Conservation (phyloP, 2,888 invertebrate genomes). For the Nyleta sp. region DNA sequence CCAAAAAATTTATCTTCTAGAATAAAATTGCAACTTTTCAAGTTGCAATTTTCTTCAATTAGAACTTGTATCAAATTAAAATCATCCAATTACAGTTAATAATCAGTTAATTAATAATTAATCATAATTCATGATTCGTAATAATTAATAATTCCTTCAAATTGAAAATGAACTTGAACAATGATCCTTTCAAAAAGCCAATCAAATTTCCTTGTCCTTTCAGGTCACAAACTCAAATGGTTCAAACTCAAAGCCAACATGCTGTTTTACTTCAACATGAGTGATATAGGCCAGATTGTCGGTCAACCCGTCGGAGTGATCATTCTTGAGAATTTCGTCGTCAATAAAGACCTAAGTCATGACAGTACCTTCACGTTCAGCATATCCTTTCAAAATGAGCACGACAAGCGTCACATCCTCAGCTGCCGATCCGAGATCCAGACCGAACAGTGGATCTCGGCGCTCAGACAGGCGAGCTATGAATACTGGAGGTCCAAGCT, state of each 20-base stretch:
- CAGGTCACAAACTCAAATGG: slow-evolving; percentile 90
- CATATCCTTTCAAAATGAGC: slow-evolving; percentile 87
- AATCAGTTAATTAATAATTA: no score
- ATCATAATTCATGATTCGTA: no score
- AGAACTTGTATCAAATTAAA: no score
- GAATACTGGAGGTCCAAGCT: slow-evolving; percentile 87
- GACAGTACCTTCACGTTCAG: slow-evolving; percentile 90
- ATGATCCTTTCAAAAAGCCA: no score
- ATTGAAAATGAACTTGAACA: no score
- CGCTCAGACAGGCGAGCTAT: slow-evolving; percentile 88
- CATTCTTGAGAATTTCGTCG: slow-evolving; percentile 89
- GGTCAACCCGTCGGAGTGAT: slow-evolving; percentile 88
- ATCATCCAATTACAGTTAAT: no score
- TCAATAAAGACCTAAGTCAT: slow-evolving; percentile 86
- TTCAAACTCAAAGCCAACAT: slow-evolving; percentile 90
- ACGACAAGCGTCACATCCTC: slow-evolving; percentile 88
- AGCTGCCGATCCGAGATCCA: slow-evolving; percentile 88
- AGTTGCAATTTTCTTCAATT: no score
- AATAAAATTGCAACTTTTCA: no score
- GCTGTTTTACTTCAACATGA: slow-evolving; percentile 90
- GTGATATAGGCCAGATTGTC: slow-evolving; percentile 86
- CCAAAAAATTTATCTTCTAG: no score
- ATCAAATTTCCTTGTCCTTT: no score
- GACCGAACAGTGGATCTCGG: slow-evolving; percentile 88
- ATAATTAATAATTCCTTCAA: no score